These are phyloP conservation scores for Apaloderma vittatum DNA, from an alignment of 2,113 vertebrate genomes.

Conservation along the genomic window DNA sequence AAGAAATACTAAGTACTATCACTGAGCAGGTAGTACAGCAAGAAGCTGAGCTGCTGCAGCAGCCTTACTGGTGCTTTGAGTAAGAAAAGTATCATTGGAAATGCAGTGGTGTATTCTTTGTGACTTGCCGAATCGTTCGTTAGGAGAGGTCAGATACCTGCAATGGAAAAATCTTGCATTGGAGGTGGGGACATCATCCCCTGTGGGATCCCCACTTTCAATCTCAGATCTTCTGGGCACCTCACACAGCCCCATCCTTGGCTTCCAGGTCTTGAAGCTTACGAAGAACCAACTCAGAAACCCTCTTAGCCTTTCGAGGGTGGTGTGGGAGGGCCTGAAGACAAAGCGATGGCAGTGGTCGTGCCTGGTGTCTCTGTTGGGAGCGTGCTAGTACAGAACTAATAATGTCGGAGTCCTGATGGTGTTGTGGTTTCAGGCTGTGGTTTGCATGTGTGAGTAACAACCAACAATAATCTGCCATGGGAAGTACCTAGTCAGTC, in stretches of 20 bases:
- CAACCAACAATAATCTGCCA: not conserved
- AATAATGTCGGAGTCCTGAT: not conserved
- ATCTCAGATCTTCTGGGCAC: not conserved
- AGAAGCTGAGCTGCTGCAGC: not conserved
- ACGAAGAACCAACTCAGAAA: not conserved
- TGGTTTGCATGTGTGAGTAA: not conserved
- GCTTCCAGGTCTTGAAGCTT: not conserved
- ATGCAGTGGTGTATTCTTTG: not conserved
- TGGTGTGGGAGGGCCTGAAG: not conserved
- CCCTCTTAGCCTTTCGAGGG: accelerated
- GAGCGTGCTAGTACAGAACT: not conserved
- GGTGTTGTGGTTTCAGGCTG: not conserved
- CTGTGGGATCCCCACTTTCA: not conserved
- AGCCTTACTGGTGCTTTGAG: not conserved
- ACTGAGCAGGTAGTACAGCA: not conserved
- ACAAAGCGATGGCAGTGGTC: not conserved
- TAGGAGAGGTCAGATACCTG: not conserved
- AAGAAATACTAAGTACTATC: not conserved
- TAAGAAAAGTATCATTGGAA: not conserved
- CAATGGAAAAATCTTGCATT: not conserved
- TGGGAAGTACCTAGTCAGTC: not conserved
- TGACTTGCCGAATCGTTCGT: not conserved
- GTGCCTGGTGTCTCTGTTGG: not conserved
- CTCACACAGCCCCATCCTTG: not conserved
- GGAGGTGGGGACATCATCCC: not conserved